Evolutionary conservation across 2,113 vertebrate species (phyloP).

Genomic region (Phylloscopus trochilus): DNA sequence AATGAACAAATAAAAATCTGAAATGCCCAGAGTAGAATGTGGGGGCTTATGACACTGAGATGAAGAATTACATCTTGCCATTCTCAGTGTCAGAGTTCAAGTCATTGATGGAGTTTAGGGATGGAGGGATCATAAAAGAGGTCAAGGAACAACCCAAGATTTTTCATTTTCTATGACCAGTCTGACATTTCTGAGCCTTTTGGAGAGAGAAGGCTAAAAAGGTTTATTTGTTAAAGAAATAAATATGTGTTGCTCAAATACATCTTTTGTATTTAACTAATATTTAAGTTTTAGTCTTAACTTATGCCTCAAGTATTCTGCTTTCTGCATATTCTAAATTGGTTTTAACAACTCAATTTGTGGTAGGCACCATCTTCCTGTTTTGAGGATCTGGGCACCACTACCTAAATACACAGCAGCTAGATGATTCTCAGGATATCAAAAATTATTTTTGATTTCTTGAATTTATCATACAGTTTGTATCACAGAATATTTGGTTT

Average conservation of each 20-base stretch:
- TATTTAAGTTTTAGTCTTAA: background rate
- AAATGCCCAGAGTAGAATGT: background rate
- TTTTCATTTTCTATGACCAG: conserved; percentile 14
- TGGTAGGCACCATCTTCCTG: background rate
- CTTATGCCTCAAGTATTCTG: background rate
- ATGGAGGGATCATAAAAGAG: conserved; percentile 9
- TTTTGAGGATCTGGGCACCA: background rate
- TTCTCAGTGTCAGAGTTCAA: conserved; percentile 40
- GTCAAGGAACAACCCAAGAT: conserved; percentile 40
- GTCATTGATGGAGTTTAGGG: conserved; percentile 47
- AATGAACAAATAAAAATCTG: background rate
- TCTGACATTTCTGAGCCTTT: conserved; percentile 12
- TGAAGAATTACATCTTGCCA: conserved; percentile 31
- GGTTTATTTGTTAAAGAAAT: background rate
- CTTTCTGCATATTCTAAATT: background rate
- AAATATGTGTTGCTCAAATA: background rate
- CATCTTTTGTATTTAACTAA: background rate
- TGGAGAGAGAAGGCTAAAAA: background rate
- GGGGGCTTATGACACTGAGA: background rate
- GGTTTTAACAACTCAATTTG: background rate
- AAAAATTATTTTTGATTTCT: background rate
- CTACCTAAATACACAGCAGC: background rate
- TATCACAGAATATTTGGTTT: background rate
- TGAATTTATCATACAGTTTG: background rate
- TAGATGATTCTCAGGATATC: background rate